Base-by-base conservation (phyloP, 2,888 invertebrate genomes). In the Mythimna pallens region DNA sequence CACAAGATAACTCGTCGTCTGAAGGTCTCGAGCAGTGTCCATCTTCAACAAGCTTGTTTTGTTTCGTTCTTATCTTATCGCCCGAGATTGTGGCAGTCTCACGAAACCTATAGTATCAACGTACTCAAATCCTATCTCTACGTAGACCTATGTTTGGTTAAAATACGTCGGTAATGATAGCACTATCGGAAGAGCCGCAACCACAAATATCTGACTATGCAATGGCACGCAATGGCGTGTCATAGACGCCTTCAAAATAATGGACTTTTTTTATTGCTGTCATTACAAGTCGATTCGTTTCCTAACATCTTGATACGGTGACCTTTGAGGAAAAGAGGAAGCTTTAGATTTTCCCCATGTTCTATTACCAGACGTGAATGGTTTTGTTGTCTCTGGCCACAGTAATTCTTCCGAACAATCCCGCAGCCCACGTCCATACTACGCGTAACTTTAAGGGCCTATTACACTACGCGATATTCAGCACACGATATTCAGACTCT, bases 61-160 rank as follows among this genome's bases (percentile, higher is more conserved):
- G n/a, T 52, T 78, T 57, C 3, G 17, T 0, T 1, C 17, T 57
- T 82, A 77, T 81, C 79, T 81, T 70, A 79, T 79, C 82, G 57
- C 3, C 36, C 14, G 52, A 65, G 64, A 67, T 78, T 82, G 72
- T 57, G n/a, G 52, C 8, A 3, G 17, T 61, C 54, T 62, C 54
- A 70, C 54, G 20, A 69, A 62, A 36, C 50, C 14, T 12, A 5
- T 52, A 70, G 77, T 64, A 81, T 78, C 64, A 67, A 57, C 40
- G 43, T 67, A 55, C 59, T 57, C 22, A 47, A 50, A 40, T 25
- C 5, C 9, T 65, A 78, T 69, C 70, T 10, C 36, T 66, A 47
- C 76, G 69, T 81, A 65, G 10, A 58, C 47, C 50, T 58, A 65
- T 54, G 54, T 77, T 69, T 80, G 17, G 76, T 64, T 76, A 61